A percentile compares a stretch with the other conserved stretches of the same genome.
Conservation (phyloP, 2,113 vertebrate species). For the Madoqua kirkii region DNA sequence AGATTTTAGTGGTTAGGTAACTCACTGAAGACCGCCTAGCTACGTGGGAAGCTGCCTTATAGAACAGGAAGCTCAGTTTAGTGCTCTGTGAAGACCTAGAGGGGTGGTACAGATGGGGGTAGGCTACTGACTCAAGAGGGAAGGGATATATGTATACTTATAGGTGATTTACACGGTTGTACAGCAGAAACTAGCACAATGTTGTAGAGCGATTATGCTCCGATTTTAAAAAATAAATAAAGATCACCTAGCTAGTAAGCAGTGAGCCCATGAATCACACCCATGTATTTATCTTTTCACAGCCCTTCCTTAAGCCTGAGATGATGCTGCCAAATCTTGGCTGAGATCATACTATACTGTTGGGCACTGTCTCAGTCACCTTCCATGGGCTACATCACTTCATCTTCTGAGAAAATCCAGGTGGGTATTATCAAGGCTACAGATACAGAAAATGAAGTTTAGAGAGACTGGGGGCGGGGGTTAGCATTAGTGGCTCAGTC, state of each 20-base stretch:
- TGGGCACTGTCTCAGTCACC: not conserved
- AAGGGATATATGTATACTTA: not conserved
- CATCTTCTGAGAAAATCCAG: not conserved
- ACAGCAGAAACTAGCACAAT: not conserved
- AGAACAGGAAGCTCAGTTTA: not conserved
- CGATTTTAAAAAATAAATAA: not conserved
- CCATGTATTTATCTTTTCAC: not conserved
- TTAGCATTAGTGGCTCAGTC: not conserved
- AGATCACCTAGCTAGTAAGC: not conserved
- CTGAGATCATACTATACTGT: not conserved
- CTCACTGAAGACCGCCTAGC: not conserved
- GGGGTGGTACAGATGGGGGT: not conserved
- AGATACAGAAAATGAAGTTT: not conserved
- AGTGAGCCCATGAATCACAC: not conserved
- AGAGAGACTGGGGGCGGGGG: not conserved
- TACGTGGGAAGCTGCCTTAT: not conserved
- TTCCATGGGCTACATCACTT: no score
- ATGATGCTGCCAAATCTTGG: not conserved
- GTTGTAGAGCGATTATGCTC: not conserved
- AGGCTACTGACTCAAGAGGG: not conserved
- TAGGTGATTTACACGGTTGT: not conserved
- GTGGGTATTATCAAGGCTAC: not conserved
- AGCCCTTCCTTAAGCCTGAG: not conserved
- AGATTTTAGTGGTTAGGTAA: not conserved
- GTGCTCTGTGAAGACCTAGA: not conserved